These are phyloP conservation scores for Ephydatia muelleri DNA, from an alignment of 37 sponge, comb jelly and placozoan genomes.

Conservation along the genomic window DNA sequence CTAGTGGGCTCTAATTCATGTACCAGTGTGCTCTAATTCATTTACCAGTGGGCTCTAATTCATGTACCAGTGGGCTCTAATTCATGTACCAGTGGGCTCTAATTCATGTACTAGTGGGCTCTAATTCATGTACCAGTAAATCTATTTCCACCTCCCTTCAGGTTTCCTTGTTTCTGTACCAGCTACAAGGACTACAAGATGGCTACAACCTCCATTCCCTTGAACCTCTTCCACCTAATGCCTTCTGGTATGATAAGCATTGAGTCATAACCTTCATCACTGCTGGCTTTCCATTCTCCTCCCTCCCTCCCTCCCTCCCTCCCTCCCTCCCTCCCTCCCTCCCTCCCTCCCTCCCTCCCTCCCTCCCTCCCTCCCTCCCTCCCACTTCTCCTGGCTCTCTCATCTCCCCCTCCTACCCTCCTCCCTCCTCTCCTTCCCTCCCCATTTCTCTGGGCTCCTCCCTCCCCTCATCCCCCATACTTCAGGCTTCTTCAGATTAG, in stretches of 20 bases:
- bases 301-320: neutral
- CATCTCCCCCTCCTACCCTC: neutral
- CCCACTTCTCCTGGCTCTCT: neutral
- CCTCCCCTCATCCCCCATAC: neutral
- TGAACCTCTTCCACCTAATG: constrained; percentile 46
- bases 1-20: too few species aligned
- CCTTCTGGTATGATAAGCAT: constrained; percentile 30
- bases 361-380: neutral
- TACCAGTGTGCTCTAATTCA: too few species aligned
- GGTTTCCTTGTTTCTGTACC: constrained; percentile 49
- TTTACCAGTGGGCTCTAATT: too few species aligned
- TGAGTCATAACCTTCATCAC: neutral
- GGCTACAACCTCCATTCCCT: constrained; percentile 48
- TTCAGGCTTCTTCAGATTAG: constrained; percentile 65
- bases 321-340: neutral
- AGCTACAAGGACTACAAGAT: constrained; percentile 64
- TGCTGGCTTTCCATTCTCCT: neutral
- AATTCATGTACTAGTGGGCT: too few species aligned
- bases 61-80: too few species aligned
- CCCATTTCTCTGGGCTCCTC: neutral
- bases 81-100: too few species aligned
- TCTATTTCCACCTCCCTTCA: too few species aligned
- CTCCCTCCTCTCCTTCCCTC: neutral
- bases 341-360: neutral
- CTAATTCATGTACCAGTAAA: too few species aligned